Conservation (phyloP, 2,113 vertebrate species). For the Kryptolebias marmoratus region DNA sequence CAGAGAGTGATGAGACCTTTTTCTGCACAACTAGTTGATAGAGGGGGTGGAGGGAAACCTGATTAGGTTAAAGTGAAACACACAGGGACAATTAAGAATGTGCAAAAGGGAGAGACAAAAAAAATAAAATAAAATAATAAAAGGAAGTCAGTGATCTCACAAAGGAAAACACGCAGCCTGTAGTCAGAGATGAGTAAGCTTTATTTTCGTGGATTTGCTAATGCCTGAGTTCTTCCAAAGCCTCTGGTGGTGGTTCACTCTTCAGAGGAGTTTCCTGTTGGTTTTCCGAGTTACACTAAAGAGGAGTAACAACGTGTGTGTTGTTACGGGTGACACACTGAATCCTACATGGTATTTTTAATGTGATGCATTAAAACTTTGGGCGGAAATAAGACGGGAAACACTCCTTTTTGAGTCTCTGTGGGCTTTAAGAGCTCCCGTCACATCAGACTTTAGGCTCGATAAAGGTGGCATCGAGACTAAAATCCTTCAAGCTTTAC, state of each 20-base stretch:
- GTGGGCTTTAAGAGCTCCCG: conserved; percentile 26
- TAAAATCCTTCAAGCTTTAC: background rate
- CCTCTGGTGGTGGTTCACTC: conserved; percentile 44
- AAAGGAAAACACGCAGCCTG: conserved; percentile 35
- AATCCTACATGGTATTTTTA: conserved; percentile 63
- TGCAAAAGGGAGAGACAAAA: conserved; percentile 7
- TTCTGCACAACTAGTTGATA: conserved; percentile 11
- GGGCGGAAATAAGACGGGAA: conserved; percentile 19
- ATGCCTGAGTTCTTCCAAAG: conserved; percentile 50
- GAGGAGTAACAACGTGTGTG: conserved; percentile 46
- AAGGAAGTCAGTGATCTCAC: conserved; percentile 39
- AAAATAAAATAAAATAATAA: background rate
- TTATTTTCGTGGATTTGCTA: conserved; percentile 40
- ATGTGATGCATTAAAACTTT: conserved; percentile 35
- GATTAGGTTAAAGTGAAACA: conserved; percentile 38
- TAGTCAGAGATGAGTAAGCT: conserved; percentile 68
- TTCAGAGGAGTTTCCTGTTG: conserved; percentile 56
- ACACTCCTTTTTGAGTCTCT: conserved; percentile 21
- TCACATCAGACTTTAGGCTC: background rate
- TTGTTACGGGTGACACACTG: conserved; percentile 54
- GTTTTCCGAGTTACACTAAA: conserved; percentile 62
- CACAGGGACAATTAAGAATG: conserved; percentile 17
- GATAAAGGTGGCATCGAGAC: background rate
- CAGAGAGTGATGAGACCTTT: conserved; percentile 31
- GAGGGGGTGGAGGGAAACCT: conserved; percentile 34